phyloP scores from a whole-genome alignment of 2,888 invertebrate genomes.

The Lithophane socia region DNA sequence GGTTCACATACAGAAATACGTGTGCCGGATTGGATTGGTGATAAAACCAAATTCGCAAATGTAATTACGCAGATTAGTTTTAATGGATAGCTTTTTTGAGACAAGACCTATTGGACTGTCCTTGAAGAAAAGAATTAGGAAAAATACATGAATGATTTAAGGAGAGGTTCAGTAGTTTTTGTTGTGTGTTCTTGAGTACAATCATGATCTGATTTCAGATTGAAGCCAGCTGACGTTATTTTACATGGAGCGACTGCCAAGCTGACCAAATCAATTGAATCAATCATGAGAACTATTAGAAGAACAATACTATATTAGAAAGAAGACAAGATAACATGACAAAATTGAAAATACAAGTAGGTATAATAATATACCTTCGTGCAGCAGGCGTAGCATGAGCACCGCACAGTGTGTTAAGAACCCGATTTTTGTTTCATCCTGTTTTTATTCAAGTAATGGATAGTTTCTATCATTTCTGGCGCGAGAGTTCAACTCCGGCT shows the following conservation, averaged over 20 bases:
- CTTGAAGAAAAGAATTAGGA: not conserved
- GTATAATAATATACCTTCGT: not conserved
- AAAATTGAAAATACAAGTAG: no score
- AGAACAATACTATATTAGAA: no score
- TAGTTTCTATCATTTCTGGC: no score
- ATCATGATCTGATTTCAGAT: not conserved
- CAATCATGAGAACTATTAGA: not conserved
- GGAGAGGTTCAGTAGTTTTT: not conserved
- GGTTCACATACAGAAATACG: slow-evolving; percentile 38
- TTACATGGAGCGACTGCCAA: not conserved
- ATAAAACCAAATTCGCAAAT: slow-evolving; percentile 40
- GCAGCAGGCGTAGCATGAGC: no score
- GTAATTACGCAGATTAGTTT: slow-evolving; percentile 37
- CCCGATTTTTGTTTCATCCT: no score
- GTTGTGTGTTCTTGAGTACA: not conserved
- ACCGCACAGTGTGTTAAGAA: no score
- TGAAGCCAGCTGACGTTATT: not conserved
- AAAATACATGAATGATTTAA: not conserved
- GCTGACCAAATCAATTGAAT: not conserved
- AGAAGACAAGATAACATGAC: no score
- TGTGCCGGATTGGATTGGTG: slow-evolving; percentile 18
- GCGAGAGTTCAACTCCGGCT: no score
- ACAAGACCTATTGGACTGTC: not conserved
- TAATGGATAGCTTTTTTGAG: slow-evolving; percentile 14
- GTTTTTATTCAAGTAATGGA: no score